Conservation (phyloP, 2,797 vertebrate species). For the Pelochelys cantorii region DNA sequence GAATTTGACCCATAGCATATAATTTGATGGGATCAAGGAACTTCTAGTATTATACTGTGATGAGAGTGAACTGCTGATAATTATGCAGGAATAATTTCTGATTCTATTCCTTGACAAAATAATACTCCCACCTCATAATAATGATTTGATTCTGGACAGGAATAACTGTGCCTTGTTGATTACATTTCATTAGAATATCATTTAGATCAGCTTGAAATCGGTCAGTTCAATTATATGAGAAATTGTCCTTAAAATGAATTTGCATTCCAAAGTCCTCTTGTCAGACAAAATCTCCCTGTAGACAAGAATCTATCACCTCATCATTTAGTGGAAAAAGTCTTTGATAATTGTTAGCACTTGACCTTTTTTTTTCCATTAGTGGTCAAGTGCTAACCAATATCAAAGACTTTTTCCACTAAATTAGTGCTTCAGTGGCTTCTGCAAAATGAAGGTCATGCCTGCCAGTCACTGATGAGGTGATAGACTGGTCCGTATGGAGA, state of each 20-base stretch:
- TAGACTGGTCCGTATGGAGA: not conserved
- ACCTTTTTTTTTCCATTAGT: not conserved
- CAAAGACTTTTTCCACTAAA: not conserved
- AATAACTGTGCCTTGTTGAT: slow-evolving; percentile 6
- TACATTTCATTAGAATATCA: not conserved
- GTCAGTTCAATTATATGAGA: slow-evolving; percentile 9
- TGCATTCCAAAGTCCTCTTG: not conserved
- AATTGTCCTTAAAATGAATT: not conserved
- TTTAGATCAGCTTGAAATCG: slow-evolving; percentile 1
- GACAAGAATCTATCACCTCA: not conserved
- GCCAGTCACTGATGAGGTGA: not conserved
- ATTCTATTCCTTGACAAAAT: not conserved
- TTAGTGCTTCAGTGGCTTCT: not conserved
- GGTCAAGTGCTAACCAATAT: not conserved
- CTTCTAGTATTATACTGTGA: not conserved
- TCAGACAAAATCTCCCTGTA: not conserved
- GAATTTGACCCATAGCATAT: not conserved
- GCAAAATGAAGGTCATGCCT: not conserved
- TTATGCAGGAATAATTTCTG: not conserved
- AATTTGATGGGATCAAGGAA: not conserved
- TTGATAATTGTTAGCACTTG: slow-evolving; percentile 2
- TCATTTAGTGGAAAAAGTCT: not conserved
- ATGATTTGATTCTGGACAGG: not conserved
- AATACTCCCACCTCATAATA: not conserved
- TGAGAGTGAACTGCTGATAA: not conserved